A percentile compares a stretch with the other conserved stretches of the same genome.
Conservation (phyloP, 2,113 vertebrate species). For the Ginglymostoma cirratum region DNA sequence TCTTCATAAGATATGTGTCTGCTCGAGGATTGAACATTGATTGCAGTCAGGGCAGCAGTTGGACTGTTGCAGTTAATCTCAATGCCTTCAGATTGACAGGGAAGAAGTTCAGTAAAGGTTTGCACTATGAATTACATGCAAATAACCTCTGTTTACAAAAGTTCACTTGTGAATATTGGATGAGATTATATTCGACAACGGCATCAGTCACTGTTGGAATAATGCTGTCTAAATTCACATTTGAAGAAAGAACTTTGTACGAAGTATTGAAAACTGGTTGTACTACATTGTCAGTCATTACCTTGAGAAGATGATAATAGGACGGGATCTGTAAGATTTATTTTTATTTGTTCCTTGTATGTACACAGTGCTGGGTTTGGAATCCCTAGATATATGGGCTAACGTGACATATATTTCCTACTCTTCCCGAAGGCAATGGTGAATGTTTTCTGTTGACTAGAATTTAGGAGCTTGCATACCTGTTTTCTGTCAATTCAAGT, state of each 20-base stretch:
- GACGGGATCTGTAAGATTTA: background rate
- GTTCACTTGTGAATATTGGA: background rate
- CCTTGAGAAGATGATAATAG: background rate
- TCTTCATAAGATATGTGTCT: background rate
- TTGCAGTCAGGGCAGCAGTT: background rate
- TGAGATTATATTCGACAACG: background rate
- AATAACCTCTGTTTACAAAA: background rate
- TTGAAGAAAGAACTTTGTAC: background rate
- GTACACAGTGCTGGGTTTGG: background rate
- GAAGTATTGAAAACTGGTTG: background rate
- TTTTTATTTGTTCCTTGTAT: background rate
- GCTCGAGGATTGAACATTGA: background rate
- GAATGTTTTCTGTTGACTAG: background rate
- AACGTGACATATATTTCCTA: background rate
- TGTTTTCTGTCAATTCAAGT: background rate
- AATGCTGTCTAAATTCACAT: background rate
- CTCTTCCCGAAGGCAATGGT: background rate
- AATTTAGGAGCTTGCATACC: background rate
- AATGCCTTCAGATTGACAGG: background rate
- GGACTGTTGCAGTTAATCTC: background rate
- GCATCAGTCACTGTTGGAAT: background rate
- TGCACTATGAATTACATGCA: background rate
- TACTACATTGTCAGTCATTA: background rate
- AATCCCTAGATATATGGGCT: background rate
- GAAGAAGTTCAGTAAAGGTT: background rate